phyloP scores from a whole-genome alignment of 2,113 vertebrate genomes.

The Trogon melanurus region DNA sequence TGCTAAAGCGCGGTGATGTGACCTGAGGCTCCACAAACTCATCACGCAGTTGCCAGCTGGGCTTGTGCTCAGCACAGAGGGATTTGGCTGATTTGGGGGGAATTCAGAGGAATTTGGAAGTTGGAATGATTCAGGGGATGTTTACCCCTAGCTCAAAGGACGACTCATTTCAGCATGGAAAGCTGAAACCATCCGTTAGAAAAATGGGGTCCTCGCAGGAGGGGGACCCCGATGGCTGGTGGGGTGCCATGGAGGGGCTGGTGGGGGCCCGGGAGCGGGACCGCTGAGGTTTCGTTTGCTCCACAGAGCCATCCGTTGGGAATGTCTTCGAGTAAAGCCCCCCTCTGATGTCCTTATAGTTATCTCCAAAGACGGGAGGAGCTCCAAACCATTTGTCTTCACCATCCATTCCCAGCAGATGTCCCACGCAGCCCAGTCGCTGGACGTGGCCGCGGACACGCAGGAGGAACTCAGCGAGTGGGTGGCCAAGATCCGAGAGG shows the following conservation, averaged over 20 bases:
- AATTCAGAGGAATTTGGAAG: background rate
- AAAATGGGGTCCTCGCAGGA: background rate
- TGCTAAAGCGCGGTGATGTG: background rate
- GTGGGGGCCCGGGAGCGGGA: slow-evolving; percentile 8
- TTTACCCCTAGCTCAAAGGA: background rate
- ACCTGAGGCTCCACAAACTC: background rate
- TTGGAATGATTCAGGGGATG: background rate
- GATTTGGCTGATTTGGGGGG: background rate
- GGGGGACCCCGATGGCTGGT: background rate
- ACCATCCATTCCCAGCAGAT: slow-evolving; percentile 85
- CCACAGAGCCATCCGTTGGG: slow-evolving; percentile 31
- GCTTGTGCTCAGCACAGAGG: background rate
- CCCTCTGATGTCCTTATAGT: slow-evolving; percentile 77
- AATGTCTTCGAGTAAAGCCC: slow-evolving; percentile 78
- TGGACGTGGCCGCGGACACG: slow-evolving; percentile 89
- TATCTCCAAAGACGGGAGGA: slow-evolving; percentile 88
- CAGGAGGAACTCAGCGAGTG: slow-evolving; percentile 94
- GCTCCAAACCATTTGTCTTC: slow-evolving; percentile 92
- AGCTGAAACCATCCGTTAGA: background rate
- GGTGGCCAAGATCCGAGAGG: slow-evolving; percentile 94
- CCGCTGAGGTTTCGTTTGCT: slow-evolving; percentile 12
- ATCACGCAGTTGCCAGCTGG: fast-evolving
- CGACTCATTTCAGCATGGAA: background rate
- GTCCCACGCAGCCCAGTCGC: slow-evolving; percentile 71
- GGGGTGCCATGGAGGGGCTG: background rate